These are phyloP conservation scores for Frieseomelitta varia DNA, from an alignment of 1,140 invertebrate genomes.

Conservation along the genomic window DNA sequence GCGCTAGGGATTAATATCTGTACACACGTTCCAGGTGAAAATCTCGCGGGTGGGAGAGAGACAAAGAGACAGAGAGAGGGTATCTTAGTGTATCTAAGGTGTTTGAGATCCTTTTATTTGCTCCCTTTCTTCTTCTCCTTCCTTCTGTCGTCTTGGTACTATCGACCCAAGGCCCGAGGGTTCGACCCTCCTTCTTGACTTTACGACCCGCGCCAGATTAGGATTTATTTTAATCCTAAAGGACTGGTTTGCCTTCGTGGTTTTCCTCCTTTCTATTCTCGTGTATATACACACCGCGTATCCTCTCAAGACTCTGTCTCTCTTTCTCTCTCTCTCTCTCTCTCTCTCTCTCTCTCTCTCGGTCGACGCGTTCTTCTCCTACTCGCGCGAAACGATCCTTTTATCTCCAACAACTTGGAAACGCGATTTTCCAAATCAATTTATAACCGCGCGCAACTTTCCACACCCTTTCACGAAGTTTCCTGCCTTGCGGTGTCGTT, in stretches of 20 bases:
- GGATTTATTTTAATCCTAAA: constrained; percentile 75
- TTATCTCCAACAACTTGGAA: constrained; percentile 13
- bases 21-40: constrained; percentile 46
- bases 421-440: constrained; percentile 1
- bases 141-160: constrained; percentile 23
- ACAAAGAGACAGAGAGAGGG: background rate
- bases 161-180: constrained; percentile 9
- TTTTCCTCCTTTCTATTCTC: constrained; percentile 1
- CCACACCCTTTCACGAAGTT: background rate
- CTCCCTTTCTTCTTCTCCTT: constrained; percentile 18
- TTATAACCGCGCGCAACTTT: background rate
- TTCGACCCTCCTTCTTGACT: constrained; percentile 63
- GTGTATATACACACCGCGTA: background rate
- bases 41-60: constrained; percentile 34
- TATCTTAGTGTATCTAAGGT: constrained; percentile 45
- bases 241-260: constrained; percentile 42
- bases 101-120: constrained; percentile 55
- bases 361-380: too few relatives aligned
- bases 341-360: background rate
- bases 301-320: background rate
- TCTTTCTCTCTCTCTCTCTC: background rate
- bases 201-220: constrained; percentile 70
- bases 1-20: constrained; percentile 59
- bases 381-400: background rate
- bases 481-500: background rate